Percentiles rank a stretch among this genome's conserved stretches.
Evolutionary conservation across 1,140 invertebrate species (phyloP).

Genomic region (Pygmarrhopalites habei): DNA sequence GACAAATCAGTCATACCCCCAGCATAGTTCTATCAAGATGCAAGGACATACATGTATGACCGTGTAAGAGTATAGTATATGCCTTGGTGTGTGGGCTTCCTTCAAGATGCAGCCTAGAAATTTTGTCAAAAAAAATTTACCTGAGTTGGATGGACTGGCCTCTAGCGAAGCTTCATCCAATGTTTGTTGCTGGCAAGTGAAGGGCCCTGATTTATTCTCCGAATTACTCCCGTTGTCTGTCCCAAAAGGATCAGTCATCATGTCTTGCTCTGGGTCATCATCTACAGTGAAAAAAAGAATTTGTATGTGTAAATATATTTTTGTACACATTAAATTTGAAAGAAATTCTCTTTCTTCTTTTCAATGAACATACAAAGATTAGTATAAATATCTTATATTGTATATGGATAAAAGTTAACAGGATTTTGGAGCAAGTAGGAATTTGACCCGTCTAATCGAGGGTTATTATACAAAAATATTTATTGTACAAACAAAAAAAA

Average conservation of each 20-base stretch:
- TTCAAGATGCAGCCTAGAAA: not conserved
- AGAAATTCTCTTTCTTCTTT: no score
- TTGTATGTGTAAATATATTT: no score
- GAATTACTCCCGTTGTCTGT: constrained; percentile 6
- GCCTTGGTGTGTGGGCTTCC: not conserved
- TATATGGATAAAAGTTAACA: no score
- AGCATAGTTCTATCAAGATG: not conserved
- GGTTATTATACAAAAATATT: no score
- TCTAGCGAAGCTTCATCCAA: constrained; percentile 29
- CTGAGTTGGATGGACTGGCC: constrained; percentile 32
- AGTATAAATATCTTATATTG: no score
- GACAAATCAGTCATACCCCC: no score
- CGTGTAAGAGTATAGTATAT: not conserved
- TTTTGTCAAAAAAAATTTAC: constrained; percentile 4
- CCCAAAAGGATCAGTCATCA: constrained; percentile 26
- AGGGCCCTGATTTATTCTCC: no score
- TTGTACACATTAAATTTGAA: no score
- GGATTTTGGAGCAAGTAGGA: no score
- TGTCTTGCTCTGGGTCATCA: constrained; percentile 32
- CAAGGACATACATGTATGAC: not conserved
- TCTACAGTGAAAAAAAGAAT: constrained; percentile 15
- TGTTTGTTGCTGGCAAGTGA: constrained; percentile 3
- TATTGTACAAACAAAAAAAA: no score
- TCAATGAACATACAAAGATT: no score
- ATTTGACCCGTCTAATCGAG: no score